Base-by-base conservation (phyloP, 2,888 invertebrate genomes). In the Agrochola lychnidis region DNA sequence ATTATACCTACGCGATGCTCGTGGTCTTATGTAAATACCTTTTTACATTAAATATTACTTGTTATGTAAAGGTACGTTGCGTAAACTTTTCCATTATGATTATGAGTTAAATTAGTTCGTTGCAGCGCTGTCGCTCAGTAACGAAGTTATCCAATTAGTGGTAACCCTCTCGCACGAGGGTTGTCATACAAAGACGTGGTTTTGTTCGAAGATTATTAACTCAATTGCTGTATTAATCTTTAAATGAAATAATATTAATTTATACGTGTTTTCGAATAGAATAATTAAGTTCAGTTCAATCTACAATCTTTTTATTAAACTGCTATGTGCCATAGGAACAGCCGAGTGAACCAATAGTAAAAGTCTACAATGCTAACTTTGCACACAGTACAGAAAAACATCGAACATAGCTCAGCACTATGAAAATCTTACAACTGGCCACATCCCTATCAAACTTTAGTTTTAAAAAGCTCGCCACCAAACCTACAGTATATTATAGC, bases 61-160 rank as follows among this genome's bases (percentile, higher is more conserved):
- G 19, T 25, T 45, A 53, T 40, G 42, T 64, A 57, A 62, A 61
- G 53, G 30, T 62, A 57, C 10, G 51, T 48, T 36, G 16, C 4
- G 56, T 69, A 76, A 76, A 82, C 7, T 70, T 76, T 61, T 19
- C 40, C 25, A n/a, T 48, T 66, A 76, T 62, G 5, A 67, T 59
- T 63, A 71, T 59, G 53, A 81, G 78, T 77, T 68, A 22, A 82
- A 68, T 82, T 62, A 82, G 77, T 67, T 66, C 25, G 63, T 16
- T 68, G 62, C 64, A 79, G 70, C 75, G 36, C 14, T 12, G 64
- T 56, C 36, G 51, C 36, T 62, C 53, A 67, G 22, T 71, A 59
- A 67, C 75, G 19, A 74, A 76, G 63, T 83, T 81, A 76, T 84
- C 78, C 70, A 79, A 85, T 87, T 85, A 80, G 45, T 48, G 25